Conservation (phyloP, 1,140 invertebrate species). For the Apocrypta bakeri region DNA sequence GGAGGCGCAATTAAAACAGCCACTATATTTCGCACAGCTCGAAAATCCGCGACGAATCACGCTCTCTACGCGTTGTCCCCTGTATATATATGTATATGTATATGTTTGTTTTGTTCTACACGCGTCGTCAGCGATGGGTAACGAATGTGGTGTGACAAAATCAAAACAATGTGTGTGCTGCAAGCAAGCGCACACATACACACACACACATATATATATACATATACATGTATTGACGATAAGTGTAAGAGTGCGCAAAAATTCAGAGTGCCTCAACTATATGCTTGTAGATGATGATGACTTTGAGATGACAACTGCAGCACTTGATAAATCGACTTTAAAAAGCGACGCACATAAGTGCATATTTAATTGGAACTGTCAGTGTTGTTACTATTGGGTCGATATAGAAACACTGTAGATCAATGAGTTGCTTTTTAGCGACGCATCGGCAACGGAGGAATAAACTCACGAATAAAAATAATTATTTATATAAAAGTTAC, state of each 20-base stretch:
- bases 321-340: slow-evolving; percentile 49
- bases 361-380: slow-evolving; percentile 9
- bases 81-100: too few species aligned
- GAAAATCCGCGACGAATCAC: slow-evolving; percentile 5
- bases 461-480: too few species aligned
- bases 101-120: not conserved
- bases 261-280: not conserved
- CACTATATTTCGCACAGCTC: slow-evolving; percentile 50
- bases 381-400: too few species aligned
- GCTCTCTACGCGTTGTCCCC: too few species aligned
- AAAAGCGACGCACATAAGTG: slow-evolving; percentile 5
- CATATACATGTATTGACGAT: not conserved
- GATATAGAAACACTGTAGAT: too few species aligned
- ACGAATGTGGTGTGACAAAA: slow-evolving; percentile 57
- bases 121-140: too few species aligned
- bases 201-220: not conserved
- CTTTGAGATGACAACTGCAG: not conserved
- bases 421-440: too few species aligned
- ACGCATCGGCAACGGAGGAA: too few species aligned
- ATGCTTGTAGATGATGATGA: too few species aligned
- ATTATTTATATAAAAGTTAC: too few species aligned
- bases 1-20: slow-evolving; percentile 70
- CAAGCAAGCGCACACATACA: not conserved
- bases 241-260: not conserved
- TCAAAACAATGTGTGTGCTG: slow-evolving; percentile 56